Evolutionary conservation across 1,140 invertebrate genomes (phyloP), one percentile per base, ranked within the genome.

Genomic region (Drosophila subobscura): DNA sequence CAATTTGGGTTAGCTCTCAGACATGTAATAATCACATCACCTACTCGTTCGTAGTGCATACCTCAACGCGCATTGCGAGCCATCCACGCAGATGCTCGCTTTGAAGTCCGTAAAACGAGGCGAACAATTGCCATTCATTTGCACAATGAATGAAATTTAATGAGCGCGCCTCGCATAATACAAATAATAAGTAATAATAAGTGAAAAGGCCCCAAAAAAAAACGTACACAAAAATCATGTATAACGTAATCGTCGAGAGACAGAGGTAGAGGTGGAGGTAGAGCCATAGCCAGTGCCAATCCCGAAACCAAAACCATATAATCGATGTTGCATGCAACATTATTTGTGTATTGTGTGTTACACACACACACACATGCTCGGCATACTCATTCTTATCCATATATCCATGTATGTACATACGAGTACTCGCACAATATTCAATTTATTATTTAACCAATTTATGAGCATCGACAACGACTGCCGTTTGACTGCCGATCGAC

Each of bases 51-150:
- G 1, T 20, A 20, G 16, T 20, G 1, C 16, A 20, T 20, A 20
- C 16, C 16, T 33, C 29, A 33, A 8, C 7, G 29, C 29, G 29
- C 29, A 33, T 33, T 33, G 8, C 7, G 2, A 33, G 8, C 29
- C 7, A 7, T 33, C 29, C 8, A 8, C 29, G 29, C 29, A 33
- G 29, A 33, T 33, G 29, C 29, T 33, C 29, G 29, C 3, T 10
- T 8, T 33, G 29, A 33, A 22, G 53, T 67, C 41, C 47, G 29
- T 64, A 56, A 59, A 79, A 83, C 58, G 54, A 83, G 55, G 64
- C 65, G 61, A 71, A 84, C 80, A 79, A 84, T 79, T 72, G 72
- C 78, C 75, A 76, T 84, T 76, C 79, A 84, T 84, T 84, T 84
- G 65, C 65, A 72, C 76, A 84, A 79, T 79, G 76, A 84, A 79